Conservation (phyloP, 2,797 vertebrate species). For the Zalophus californianus region DNA sequence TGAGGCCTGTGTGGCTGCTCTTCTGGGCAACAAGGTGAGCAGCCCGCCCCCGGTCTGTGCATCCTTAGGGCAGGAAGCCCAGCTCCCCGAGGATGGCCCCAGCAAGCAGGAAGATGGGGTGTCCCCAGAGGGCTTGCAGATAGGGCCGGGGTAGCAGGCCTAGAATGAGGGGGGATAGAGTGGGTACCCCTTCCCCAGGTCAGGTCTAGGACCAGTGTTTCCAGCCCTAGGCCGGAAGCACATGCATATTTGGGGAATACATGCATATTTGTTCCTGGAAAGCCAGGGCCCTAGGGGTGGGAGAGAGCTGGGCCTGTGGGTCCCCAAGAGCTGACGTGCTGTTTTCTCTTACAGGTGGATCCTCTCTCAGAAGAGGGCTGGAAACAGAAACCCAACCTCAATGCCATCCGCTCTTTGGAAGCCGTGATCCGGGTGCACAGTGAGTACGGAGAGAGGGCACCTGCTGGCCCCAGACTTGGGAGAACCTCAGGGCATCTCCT, state of each 20-base stretch:
- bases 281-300: neutral
- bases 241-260: neutral
- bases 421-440: slow-evolving; percentile 95
- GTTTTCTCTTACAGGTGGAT: slow-evolving; percentile 90
- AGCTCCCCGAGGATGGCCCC: neutral
- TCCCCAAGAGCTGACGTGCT: neutral
- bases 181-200: neutral
- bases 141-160: neutral
- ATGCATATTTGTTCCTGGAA: neutral
- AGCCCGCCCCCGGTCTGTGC: rapidly evolving
- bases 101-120: neutral
- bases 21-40: slow-evolving; percentile 95
- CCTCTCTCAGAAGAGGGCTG: slow-evolving; percentile 92
- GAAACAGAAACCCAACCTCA: slow-evolving; percentile 93
- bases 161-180: neutral
- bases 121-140: neutral
- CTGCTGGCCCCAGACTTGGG: neutral
- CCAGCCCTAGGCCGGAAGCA: neutral
- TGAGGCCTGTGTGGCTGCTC: slow-evolving; percentile 94
- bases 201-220: neutral
- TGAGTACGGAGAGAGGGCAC: slow-evolving; percentile 87
- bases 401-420: slow-evolving; percentile 94
- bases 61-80: neutral
- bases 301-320: neutral
- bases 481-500: neutral